Evolutionary conservation across 1,140 invertebrate genomes (phyloP).

Genomic region (Bactericera cockerelli): DNA sequence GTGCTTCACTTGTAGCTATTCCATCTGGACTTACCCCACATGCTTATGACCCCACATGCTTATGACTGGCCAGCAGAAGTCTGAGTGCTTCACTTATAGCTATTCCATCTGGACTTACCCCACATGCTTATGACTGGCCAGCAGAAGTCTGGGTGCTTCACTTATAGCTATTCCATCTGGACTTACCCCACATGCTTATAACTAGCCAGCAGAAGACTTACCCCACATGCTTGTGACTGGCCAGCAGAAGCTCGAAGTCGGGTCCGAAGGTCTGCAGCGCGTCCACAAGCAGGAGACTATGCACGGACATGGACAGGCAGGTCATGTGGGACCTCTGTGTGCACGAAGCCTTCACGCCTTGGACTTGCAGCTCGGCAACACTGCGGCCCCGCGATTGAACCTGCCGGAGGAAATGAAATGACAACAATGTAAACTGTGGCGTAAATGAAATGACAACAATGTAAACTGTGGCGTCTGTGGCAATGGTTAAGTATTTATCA

Average conservation of each 20-base stretch:
- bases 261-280: slow-evolving; percentile 85
- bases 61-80: no score
- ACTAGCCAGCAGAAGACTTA: no score
- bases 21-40: no score
- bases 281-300: slow-evolving; percentile 81
- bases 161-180: no score
- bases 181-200: no score
- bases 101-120: no score
- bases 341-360: slow-evolving; percentile 62
- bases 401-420: slow-evolving; percentile 17
- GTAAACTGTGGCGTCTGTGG: no score
- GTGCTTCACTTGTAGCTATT: no score
- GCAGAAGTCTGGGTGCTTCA: no score
- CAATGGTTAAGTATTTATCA: no score
- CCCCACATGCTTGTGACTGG: slow-evolving; percentile 86
- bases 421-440: slow-evolving; percentile 13
- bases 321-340: slow-evolving; percentile 53
- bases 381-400: slow-evolving; percentile 60
- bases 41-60: no score
- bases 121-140: slow-evolving; percentile 86
- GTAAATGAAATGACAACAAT: slow-evolving; percentile 3
- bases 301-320: slow-evolving; percentile 67
- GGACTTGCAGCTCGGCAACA: slow-evolving; percentile 79
- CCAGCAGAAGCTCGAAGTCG: slow-evolving; percentile 85
- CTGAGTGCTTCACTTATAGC: no score